phyloP scores from a whole-genome alignment of 2,113 vertebrate genomes.

The Kryptolebias marmoratus region DNA sequence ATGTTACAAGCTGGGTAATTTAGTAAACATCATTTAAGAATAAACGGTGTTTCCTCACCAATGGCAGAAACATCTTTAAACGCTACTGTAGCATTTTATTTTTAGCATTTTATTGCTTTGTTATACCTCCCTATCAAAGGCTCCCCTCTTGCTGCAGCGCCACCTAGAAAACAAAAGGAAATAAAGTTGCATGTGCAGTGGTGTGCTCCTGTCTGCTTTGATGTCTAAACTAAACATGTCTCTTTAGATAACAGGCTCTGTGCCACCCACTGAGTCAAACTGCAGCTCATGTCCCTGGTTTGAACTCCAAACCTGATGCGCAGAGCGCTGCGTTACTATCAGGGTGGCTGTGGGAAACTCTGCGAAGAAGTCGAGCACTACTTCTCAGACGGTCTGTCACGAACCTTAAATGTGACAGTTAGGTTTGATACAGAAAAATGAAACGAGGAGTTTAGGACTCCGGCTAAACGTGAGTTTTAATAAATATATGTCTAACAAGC shows the following conservation, averaged over 20 bases:
- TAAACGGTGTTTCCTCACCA: constrained; percentile 5
- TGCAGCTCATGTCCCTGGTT: constrained; percentile 34
- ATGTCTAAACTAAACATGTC: constrained; percentile 62
- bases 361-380: not conserved
- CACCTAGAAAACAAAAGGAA: constrained; percentile 48
- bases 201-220: constrained; percentile 20
- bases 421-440: too few relatives aligned
- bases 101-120: constrained; percentile 17
- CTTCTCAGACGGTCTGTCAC: not conserved
- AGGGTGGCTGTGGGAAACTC: not conserved
- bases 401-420: not conserved
- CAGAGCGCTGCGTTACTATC: constrained; percentile 17
- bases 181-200: constrained; percentile 1
- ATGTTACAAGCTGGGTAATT: not conserved
- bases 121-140: not conserved
- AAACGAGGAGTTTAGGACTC: too few relatives aligned
- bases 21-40: not conserved
- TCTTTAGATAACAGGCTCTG: constrained; percentile 60
- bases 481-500: too few relatives aligned
- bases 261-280: constrained; percentile 47
- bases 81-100: constrained; percentile 12
- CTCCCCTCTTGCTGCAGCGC: constrained; percentile 18
- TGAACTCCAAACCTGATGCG: constrained; percentile 49
- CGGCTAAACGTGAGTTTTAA: too few relatives aligned
- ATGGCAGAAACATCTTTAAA: constrained; percentile 8